Evolutionary conservation across 2,888 invertebrate species (phyloP).

Genomic region (Labia minor): DNA sequence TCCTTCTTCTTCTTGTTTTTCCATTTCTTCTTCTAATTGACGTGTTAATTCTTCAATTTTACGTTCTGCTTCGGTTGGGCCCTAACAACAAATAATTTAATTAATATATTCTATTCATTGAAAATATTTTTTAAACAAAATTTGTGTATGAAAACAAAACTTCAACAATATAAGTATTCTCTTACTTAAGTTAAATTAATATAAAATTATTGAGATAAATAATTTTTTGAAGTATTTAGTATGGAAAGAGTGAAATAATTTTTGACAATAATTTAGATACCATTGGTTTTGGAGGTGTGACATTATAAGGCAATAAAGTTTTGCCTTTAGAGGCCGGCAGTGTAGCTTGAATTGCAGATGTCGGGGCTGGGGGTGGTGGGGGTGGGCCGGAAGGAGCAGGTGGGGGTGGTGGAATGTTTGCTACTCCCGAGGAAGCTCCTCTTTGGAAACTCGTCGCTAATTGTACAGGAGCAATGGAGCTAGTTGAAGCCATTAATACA

Average conservation of each 20-base stretch:
- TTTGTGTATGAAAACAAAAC: too few relatives aligned
- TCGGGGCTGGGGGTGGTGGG: conserved; percentile 33
- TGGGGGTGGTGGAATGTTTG: conserved; percentile 30
- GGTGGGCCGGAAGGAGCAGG: conserved; percentile 44
- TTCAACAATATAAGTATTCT: too few relatives aligned
- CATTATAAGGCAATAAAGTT: conserved; percentile 72
- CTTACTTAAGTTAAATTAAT: too few relatives aligned
- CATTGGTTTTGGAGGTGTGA: conserved; percentile 75
- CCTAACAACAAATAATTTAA: conserved; percentile 35
- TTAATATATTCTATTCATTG: too few relatives aligned
- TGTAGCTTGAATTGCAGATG: conserved; percentile 29
- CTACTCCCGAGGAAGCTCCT: conserved; percentile 27
- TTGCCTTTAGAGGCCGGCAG: conserved; percentile 37
- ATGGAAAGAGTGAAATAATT: too few relatives aligned
- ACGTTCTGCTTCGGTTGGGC: conserved; percentile 83
- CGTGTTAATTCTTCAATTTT: conserved; percentile 88
- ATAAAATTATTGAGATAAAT: too few relatives aligned
- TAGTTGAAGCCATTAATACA: conserved; percentile 24
- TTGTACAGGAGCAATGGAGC: conserved; percentile 22
- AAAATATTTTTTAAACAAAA: too few relatives aligned
- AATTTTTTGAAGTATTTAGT: too few relatives aligned
- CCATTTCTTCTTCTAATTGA: conserved; percentile 91
- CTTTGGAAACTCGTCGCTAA: conserved; percentile 29
- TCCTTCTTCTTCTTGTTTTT: conserved; percentile 86
- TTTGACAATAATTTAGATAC: conserved; percentile 29